phyloP scores from a whole-genome alignment of 2,888 invertebrate genomes.

The Melinaea marsaeus region DNA sequence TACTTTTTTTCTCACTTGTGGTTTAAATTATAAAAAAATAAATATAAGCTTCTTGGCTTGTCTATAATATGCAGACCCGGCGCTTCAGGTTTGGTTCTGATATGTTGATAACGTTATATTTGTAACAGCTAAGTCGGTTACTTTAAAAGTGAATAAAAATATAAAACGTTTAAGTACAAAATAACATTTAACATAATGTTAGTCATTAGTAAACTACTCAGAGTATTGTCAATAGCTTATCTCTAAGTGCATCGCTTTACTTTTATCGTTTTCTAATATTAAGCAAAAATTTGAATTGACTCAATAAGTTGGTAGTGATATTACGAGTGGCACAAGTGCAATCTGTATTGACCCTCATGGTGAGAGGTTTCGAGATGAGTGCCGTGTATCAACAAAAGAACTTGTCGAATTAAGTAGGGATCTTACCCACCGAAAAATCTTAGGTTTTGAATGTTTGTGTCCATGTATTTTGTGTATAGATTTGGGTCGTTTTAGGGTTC shows the following conservation, averaged over 20 bases:
- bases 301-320: conserved; percentile 4
- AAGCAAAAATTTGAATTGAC: conserved; percentile 1
- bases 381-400: conserved; percentile 16
- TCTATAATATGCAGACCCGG: no score
- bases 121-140: no score
- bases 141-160: no score
- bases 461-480: conserved; percentile 5
- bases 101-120: no score
- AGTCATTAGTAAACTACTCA: no score
- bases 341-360: conserved; percentile 9
- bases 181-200: no score
- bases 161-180: no score
- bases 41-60: no score
- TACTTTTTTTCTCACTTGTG: no score
- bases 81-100: no score
- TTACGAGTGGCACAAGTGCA: conserved; percentile 11
- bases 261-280: not conserved
- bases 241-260: not conserved
- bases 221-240: not conserved
- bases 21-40: no score
- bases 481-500: not conserved
- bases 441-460: conserved; percentile 7
- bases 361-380: conserved; percentile 10
- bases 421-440: conserved; percentile 4
- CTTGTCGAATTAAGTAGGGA: conserved; percentile 15